These are phyloP conservation scores for Parelbella ahira DNA, from an alignment of 2,888 invertebrate genomes.

Conservation along the genomic window DNA sequence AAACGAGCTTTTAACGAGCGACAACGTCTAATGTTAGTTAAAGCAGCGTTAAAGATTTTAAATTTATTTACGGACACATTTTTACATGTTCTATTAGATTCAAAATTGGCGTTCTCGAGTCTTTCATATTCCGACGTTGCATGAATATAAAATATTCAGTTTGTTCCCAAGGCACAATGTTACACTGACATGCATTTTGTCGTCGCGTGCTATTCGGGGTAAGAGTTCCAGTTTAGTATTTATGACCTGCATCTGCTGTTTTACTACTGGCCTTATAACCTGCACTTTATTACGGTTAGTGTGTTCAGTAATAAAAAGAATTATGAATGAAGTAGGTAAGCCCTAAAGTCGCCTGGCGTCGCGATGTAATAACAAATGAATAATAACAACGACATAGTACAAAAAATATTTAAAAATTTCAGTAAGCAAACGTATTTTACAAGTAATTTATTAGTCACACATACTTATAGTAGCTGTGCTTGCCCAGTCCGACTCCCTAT, in stretches of 20 bases:
- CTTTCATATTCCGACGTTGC: conserved; percentile 9
- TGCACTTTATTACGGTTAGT: neutral
- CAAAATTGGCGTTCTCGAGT: neutral
- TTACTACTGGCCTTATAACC: neutral
- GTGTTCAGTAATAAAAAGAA: neutral
- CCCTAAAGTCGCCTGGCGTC: too few species aligned
- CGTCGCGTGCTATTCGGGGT: conserved; percentile 1
- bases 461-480: too few species aligned
- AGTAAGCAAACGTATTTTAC: too few species aligned
- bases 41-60: neutral
- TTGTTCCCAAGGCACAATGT: conserved; percentile 11
- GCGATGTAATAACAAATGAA: too few species aligned
- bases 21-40: neutral
- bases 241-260: conserved; percentile 10
- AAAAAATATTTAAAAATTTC: too few species aligned
- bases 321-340: too few species aligned
- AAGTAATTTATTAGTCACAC: too few species aligned
- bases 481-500: too few species aligned
- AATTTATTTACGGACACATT: too few species aligned
- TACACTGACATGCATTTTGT: conserved; percentile 16
- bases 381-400: too few species aligned
- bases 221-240: conserved; percentile 10
- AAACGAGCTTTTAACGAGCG: neutral
- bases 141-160: conserved; percentile 15
- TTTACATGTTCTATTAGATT: neutral